Conservation (phyloP, 1,140 invertebrate genomes). For the Listronotus bonariensis region DNA sequence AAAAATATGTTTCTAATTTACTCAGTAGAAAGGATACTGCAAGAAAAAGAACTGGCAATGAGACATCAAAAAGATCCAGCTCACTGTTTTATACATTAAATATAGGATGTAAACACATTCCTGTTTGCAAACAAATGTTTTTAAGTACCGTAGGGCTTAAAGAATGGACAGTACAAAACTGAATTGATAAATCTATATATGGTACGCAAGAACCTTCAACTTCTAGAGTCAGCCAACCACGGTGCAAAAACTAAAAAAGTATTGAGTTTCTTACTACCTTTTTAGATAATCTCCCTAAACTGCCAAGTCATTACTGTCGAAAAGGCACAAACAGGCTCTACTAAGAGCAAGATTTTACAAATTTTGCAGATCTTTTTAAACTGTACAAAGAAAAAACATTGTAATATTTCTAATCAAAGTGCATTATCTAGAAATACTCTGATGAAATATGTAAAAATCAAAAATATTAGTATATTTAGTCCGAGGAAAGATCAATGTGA, state of each 20-base stretch:
- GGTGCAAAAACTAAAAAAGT: conserved; percentile 1
- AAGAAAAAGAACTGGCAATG: not conserved
- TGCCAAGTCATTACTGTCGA: conserved; percentile 4
- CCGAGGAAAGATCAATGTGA: no score
- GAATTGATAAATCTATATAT: not conserved
- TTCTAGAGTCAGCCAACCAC: not conserved
- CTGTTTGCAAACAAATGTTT: conserved; percentile 1
- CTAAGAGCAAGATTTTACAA: not conserved
- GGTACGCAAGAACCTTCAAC: not conserved
- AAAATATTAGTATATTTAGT: not conserved
- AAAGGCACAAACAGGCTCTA: not conserved
- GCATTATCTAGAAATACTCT: conserved; percentile 1
- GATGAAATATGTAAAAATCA: not conserved
- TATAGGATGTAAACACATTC: not conserved
- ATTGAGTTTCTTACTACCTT: not conserved
- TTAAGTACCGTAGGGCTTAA: not conserved
- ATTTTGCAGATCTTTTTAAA: not conserved
- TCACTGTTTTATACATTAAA: not conserved
- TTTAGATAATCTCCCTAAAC: no score
- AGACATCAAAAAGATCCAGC: not conserved
- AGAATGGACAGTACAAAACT: conserved; percentile 2
- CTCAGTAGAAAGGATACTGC: not conserved
- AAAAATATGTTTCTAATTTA: conserved; percentile 1
- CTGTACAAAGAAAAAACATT: not conserved
- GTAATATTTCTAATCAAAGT: not conserved